Evolutionary conservation across 2,113 vertebrate species (phyloP).

Genomic region (Ploceus nigricollis): DNA sequence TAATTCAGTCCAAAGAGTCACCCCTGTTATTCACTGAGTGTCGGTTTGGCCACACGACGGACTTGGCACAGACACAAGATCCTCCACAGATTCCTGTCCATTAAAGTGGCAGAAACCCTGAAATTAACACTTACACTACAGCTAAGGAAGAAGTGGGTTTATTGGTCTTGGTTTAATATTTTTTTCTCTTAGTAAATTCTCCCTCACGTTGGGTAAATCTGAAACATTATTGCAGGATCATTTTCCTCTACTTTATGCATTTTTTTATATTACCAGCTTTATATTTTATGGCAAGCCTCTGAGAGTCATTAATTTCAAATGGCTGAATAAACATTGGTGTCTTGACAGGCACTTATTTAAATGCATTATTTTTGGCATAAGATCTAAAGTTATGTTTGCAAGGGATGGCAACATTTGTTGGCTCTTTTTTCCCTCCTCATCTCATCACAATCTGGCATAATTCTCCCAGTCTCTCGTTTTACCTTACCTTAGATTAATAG

Average conservation of each 20-base stretch:
- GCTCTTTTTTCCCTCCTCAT: neutral
- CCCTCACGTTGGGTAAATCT: neutral
- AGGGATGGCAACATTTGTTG: neutral
- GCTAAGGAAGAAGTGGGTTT: neutral
- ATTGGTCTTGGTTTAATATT: neutral
- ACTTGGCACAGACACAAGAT: neutral
- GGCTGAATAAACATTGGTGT: conserved; percentile 20
- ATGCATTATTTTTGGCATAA: conserved; percentile 34
- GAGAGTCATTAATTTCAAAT: conserved; percentile 21
- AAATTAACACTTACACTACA: neutral
- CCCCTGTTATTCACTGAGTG: neutral
- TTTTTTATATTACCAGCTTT: neutral
- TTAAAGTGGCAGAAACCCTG: neutral
- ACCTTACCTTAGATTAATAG: neutral
- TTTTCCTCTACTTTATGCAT: neutral
- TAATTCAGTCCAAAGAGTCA: neutral
- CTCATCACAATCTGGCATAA: neutral
- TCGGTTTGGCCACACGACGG: accelerated
- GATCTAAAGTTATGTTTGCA: neutral
- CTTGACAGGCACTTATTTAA: conserved; percentile 30
- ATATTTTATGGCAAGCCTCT: neutral
- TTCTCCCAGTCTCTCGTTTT: neutral
- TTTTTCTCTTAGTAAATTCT: neutral
- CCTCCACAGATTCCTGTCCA: neutral
- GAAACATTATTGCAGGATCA: neutral